These are phyloP conservation scores for Poeciliopsis infans DNA, from an alignment of 2,797 vertebrate species.

Conservation along the genomic window DNA sequence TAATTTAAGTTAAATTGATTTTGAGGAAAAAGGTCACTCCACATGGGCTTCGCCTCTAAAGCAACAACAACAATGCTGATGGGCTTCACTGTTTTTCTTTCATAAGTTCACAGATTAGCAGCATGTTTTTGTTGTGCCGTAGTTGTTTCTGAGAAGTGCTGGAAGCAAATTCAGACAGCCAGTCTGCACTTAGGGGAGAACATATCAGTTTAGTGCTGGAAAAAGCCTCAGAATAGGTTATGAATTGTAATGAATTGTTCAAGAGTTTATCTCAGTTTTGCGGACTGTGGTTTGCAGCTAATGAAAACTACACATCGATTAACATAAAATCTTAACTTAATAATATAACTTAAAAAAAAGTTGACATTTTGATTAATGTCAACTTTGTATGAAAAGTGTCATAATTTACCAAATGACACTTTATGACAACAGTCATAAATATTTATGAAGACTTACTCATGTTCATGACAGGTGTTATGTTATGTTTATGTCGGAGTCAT, in stretches of 20 bases:
- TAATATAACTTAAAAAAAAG: not conserved
- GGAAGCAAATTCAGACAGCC: not conserved
- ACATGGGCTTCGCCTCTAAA: conserved; percentile 16
- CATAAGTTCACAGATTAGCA: conserved; percentile 19
- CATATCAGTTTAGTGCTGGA: not conserved
- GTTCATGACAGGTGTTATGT: too few species aligned
- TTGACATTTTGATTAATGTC: too few species aligned
- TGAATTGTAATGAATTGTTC: not conserved
- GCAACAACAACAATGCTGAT: conserved; percentile 17
- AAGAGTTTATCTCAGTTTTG: not conserved
- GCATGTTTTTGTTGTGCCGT: not conserved
- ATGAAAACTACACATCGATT: not conserved
- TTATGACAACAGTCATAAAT: too few species aligned
- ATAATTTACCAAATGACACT: too few species aligned
- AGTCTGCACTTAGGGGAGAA: not conserved
- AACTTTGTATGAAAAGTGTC: too few species aligned
- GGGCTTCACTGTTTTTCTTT: conserved; percentile 13
- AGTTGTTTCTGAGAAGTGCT: conserved; percentile 9
- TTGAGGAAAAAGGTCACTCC: conserved; percentile 47
- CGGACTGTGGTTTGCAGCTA: not conserved
- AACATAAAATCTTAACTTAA: not conserved
- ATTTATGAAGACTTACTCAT: too few species aligned
- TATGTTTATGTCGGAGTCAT: too few species aligned
- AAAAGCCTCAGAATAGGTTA: not conserved
- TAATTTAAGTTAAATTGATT: conserved; percentile 55